Base-by-base conservation (phyloP, 2,797 vertebrate genomes). In the Hipposideros larvatus region DNA sequence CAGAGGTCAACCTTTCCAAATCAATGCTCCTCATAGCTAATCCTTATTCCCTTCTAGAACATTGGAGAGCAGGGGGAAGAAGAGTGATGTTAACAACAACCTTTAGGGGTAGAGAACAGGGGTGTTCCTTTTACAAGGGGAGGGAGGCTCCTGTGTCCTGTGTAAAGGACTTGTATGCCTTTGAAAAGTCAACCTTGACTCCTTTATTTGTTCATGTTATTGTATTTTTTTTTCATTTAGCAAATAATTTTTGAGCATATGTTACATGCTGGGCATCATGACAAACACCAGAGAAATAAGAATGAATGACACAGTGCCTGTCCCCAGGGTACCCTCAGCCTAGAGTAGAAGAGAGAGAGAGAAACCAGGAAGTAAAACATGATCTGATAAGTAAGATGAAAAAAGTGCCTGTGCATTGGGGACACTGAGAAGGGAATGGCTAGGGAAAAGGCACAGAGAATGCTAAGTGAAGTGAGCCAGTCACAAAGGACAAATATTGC, bases 191-290 rank as follows among this genome's bases (percentile, higher is more conserved):
- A 46, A 41, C 8, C 34, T 7, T 41, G n/a, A 24, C 59, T 57
- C 93, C 24, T 82, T 89, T 74, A 70, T 84, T 68, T 95, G 53
- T 75, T 90, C 18, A n/a, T 53, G 53, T 65, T n/a, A 51, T 41
- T 73, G 15, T 28, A 19, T 73, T 61, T 53, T 48, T 26, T 86
- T 90, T 57, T 87, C 37, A 90, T 22, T 84, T 53, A 74, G 31
- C 59, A 87, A 85, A 41, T 87, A 59, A 73, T 51, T 70, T 70
- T 41, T 65, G 7, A 87, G 19, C 21, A 8, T 26, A 18, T 51
- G 6, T 57, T 51, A 21, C 24, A 68, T 26, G 14, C 15, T 66
- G 24, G 22, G 43, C 22, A 59, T 18, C 15, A 16, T 46, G 55
- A 79, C 21, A 24, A 71, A 68, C 74, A 28, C 15, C 37, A 51